A percentile compares a stretch with the other conserved stretches of the same genome.
Evolutionary conservation across 2,113 vertebrate species (phyloP).

Genomic region (Brachyistius frenatus): DNA sequence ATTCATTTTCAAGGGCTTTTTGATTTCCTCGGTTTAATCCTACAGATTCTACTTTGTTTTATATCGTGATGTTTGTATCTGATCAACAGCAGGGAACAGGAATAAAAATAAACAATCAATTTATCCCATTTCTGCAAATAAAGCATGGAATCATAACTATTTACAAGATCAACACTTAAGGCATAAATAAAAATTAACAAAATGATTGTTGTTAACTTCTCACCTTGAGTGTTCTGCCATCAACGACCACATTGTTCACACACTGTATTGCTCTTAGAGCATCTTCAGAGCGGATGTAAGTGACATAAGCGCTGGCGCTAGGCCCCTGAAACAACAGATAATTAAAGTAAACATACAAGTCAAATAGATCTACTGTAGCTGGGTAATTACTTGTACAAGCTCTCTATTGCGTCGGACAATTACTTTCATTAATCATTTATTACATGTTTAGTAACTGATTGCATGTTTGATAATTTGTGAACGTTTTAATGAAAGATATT

Average conservation of each 20-base stretch:
- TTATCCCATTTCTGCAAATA: background rate
- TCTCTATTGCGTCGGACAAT: background rate
- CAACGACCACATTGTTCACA: conserved; percentile 99
- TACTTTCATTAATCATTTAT: background rate
- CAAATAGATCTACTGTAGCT: conserved; percentile 5
- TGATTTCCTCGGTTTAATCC: background rate
- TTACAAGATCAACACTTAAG: background rate
- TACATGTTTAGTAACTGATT: background rate
- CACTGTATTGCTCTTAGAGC: conserved; percentile 99
- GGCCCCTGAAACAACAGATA: conserved; percentile 88
- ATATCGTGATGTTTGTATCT: background rate
- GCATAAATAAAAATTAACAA: background rate
- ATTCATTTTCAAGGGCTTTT: background rate
- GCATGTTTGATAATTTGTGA: background rate
- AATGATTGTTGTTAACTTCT: conserved; percentile 13
- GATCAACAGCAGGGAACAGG: background rate
- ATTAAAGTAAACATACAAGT: conserved; percentile 20
- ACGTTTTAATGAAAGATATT: too few relatives aligned
- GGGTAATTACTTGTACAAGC: background rate
- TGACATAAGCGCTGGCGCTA: conserved; percentile 98
- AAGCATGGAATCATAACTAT: background rate
- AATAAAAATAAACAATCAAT: background rate
- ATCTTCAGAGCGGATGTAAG: conserved; percentile 98
- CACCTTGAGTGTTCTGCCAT: conserved; percentile 99
- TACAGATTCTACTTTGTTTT: background rate